These are phyloP conservation scores for Pocillopora verrucosa DNA, from an alignment of 64 coral and sea anemone species.

Conservation along the genomic window DNA sequence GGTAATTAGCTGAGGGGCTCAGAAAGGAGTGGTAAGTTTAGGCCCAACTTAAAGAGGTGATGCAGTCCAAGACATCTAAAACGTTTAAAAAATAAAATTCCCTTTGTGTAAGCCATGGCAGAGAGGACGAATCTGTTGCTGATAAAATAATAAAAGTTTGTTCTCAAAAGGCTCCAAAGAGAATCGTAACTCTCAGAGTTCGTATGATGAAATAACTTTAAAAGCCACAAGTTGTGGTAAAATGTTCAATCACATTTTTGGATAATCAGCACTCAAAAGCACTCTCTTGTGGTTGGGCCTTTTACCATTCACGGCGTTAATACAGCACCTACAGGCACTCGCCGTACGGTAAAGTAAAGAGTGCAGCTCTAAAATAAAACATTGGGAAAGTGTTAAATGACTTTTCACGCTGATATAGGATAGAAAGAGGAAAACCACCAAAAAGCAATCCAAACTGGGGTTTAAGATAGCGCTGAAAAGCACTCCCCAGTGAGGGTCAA, in stretches of 20 bases:
- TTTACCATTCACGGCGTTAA: conserved; percentile 1
- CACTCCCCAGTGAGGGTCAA: conserved; percentile 12
- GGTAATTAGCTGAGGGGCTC: conserved; percentile 4
- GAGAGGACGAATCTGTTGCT: neutral
- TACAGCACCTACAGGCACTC: conserved; percentile 42
- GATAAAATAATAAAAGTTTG: neutral
- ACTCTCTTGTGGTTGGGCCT: conserved; percentile 30
- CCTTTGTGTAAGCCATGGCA: neutral
- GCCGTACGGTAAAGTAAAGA: neutral
- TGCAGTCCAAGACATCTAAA: neutral
- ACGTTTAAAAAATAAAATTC: neutral
- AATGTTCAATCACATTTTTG: neutral
- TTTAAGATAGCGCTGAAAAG: conserved; percentile 34
- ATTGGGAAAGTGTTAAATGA: neutral
- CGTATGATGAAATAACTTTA: neutral
- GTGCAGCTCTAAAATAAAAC: neutral
- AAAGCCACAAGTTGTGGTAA: neutral
- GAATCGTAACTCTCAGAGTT: neutral
- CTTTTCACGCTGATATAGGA: neutral
- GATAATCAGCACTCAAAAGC: neutral
- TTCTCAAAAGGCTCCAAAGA: neutral
- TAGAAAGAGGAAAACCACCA: neutral
- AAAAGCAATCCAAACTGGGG: conserved; percentile 1
- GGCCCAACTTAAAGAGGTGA: conserved; percentile 34
- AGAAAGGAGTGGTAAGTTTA: neutral